phyloP scores from a whole-genome alignment of 1,140 invertebrate genomes.

The Yoshiicerus persimilis region DNA sequence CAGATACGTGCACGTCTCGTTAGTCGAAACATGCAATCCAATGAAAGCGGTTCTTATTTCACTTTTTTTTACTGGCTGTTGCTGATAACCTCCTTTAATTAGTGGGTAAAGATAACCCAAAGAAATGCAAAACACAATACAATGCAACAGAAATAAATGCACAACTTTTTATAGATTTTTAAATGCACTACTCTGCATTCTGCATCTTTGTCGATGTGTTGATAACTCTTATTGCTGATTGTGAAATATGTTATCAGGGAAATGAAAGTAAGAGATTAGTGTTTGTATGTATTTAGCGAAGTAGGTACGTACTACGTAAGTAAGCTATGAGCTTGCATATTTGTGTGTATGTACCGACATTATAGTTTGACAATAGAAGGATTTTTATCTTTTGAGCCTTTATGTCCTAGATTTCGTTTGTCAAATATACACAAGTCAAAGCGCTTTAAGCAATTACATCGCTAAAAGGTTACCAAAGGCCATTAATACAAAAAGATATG shows the following conservation, averaged over 20 bases:
- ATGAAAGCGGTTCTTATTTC: background rate
- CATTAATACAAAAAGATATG: background rate
- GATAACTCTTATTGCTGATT: background rate
- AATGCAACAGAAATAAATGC: background rate
- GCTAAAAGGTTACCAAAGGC: background rate
- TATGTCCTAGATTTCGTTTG: background rate
- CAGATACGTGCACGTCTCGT: too few species aligned
- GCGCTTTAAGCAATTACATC: background rate
- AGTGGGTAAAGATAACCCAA: background rate
- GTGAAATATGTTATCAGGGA: background rate
- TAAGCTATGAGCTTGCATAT: background rate
- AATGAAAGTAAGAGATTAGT: background rate
- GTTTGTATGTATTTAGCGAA: too few species aligned
- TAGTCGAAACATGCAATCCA: background rate
- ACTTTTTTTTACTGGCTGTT: background rate
- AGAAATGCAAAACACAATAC: background rate
- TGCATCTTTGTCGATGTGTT: background rate
- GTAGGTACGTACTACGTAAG: background rate
- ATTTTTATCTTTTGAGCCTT: background rate
- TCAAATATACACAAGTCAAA: background rate
- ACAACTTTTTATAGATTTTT: background rate
- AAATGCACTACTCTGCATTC: background rate
- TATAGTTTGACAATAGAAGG: background rate
- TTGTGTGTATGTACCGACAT: too few species aligned
- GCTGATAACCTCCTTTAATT: background rate